Percentiles rank a stretch among this genome's conserved stretches.
Evolutionary conservation across 2,113 vertebrate genomes (phyloP).

Genomic region (Thymallus thymallus): DNA sequence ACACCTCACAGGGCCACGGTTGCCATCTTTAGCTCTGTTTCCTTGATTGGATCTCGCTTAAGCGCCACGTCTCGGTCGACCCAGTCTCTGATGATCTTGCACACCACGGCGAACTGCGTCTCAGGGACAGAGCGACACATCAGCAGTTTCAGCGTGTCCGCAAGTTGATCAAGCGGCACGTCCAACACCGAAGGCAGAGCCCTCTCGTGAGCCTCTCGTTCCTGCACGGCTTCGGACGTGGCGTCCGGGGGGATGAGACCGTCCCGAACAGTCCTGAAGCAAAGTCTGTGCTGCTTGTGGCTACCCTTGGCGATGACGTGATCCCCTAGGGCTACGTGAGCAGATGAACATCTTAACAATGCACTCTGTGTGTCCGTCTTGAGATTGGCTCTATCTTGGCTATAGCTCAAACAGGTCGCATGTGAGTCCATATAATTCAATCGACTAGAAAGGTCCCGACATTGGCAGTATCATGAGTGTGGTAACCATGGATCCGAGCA

Average conservation of each 20-base stretch:
- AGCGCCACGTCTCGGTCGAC: neutral
- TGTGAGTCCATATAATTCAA: too few relatives aligned
- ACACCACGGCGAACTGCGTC: too few relatives aligned
- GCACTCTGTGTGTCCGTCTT: neutral
- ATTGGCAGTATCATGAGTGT: neutral
- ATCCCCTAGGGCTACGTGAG: neutral
- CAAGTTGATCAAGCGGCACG: neutral
- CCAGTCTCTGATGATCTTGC: too few relatives aligned
- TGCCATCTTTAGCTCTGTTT: too few relatives aligned
- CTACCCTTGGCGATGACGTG: neutral
- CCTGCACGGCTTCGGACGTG: neutral
- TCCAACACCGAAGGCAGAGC: neutral
- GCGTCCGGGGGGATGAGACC: neutral
- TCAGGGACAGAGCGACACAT: neutral
- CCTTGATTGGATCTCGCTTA: too few relatives aligned
- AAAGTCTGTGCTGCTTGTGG: neutral
- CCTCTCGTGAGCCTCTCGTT: constrained; percentile 2
- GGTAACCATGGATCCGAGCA: too few relatives aligned
- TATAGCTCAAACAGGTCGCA: neutral
- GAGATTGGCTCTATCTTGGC: neutral
- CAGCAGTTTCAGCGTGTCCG: constrained; percentile 1
- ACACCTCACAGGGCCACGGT: too few relatives aligned
- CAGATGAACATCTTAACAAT: neutral
- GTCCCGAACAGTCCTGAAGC: neutral
- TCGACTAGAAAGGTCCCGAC: neutral